Percentiles rank a stretch among this genome's conserved stretches.
phyloP scores from a whole-genome alignment of 2,113 vertebrate species.

The Hippocampus zosterae region DNA sequence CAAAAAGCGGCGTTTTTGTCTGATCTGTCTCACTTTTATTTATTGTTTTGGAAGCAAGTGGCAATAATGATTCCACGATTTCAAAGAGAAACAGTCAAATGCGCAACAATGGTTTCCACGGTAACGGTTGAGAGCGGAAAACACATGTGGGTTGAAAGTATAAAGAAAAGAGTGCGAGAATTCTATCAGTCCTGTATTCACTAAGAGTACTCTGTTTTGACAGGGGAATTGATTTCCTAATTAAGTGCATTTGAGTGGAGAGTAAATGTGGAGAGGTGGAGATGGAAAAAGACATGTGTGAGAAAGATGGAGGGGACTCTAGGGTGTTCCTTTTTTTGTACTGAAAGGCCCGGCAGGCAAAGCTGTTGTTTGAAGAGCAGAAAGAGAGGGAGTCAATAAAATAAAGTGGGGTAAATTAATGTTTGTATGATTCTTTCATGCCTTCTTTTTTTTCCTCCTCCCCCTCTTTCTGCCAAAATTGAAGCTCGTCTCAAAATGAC shows the following conservation, averaged over 20 bases:
- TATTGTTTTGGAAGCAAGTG: conserved; percentile 31
- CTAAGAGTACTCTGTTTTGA: conserved; percentile 39
- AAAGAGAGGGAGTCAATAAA: conserved; percentile 24
- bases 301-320: conserved; percentile 37
- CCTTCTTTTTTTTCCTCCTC: neutral
- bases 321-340: conserved; percentile 35
- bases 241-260: conserved; percentile 48
- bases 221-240: conserved; percentile 56
- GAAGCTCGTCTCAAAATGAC: conserved; percentile 70
- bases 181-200: conserved; percentile 27
- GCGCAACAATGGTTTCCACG: conserved; percentile 54
- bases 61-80: conserved; percentile 31
- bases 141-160: conserved; percentile 45
- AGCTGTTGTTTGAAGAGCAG: conserved; percentile 39
- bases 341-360: conserved; percentile 36
- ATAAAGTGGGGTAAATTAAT: conserved; percentile 15
- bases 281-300: conserved; percentile 40
- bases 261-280: conserved; percentile 43
- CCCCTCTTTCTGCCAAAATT: conserved; percentile 9
- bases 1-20: neutral
- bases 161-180: conserved; percentile 35
- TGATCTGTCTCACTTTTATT: conserved; percentile 24
- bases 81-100: conserved; percentile 46
- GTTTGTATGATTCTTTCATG: conserved; percentile 27
- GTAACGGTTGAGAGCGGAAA: conserved; percentile 44